Conservation (phyloP, 2,113 vertebrate species). For the Cyanistes caeruleus region DNA sequence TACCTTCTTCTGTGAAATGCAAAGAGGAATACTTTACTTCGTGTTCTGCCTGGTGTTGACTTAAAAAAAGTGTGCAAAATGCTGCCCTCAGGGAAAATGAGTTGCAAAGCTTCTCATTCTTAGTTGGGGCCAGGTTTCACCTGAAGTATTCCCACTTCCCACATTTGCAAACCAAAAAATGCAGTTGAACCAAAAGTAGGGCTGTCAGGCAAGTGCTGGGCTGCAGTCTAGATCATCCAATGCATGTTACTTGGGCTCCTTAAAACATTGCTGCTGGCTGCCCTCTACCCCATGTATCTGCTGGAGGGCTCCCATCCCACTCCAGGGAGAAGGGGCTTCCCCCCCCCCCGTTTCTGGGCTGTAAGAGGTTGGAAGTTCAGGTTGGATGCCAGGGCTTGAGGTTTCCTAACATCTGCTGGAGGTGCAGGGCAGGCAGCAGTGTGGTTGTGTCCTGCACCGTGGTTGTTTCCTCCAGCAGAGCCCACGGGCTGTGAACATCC, state of each 20-base stretch:
- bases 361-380: neutral
- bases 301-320: neutral
- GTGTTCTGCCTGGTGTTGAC: neutral
- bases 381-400: neutral
- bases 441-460: neutral
- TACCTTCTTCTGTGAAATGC: slow-evolving; percentile 45
- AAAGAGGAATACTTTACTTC: slow-evolving; percentile 16
- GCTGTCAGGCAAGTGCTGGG: neutral
- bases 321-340: neutral
- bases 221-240: neutral
- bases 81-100: neutral
- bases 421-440: neutral
- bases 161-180: slow-evolving; percentile 62
- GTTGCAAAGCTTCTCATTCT: slow-evolving; percentile 6
- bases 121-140: slow-evolving; percentile 20
- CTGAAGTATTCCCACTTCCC: slow-evolving; percentile 27
- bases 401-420: neutral
- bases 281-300: neutral
- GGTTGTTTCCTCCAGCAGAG: neutral
- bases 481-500: neutral
- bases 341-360: neutral
- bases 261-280: neutral
- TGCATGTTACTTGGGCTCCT: neutral
- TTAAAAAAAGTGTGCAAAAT: slow-evolving; percentile 11
- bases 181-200: neutral